Evolutionary conservation across 2,113 vertebrate species (phyloP).

Genomic region (Miniopterus natalensis): DNA sequence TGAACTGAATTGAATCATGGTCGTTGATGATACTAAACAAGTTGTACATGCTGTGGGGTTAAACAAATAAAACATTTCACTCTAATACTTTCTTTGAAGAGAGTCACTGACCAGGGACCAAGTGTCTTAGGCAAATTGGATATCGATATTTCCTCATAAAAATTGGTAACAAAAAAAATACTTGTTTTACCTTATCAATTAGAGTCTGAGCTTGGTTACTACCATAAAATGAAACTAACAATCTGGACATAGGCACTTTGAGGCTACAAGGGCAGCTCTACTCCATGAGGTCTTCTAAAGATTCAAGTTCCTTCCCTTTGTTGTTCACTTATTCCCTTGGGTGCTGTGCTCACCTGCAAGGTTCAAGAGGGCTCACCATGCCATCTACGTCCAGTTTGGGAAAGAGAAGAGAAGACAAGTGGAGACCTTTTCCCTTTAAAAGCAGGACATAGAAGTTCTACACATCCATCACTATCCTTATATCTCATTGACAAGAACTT

Average conservation of each 20-base stretch:
- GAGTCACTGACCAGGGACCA: neutral
- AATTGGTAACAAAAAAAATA: constrained; percentile 28
- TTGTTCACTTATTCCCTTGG: neutral
- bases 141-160: constrained; percentile 27
- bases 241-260: neutral
- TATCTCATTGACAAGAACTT: neutral
- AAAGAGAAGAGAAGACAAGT: neutral
- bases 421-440: neutral
- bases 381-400: neutral
- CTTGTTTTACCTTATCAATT: neutral
- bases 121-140: neutral
- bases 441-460: neutral
- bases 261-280: neutral
- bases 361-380: neutral
- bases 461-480: neutral
- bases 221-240: neutral
- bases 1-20: neutral
- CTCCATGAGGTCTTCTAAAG: neutral
- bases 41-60: neutral
- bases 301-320: neutral
- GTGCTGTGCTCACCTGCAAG: neutral
- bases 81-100: constrained; percentile 32
- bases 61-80: neutral
- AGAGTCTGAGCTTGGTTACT: neutral
- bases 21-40: neutral